Conservation (phyloP, 2,888 invertebrate species). For the Selenia dentaria region DNA sequence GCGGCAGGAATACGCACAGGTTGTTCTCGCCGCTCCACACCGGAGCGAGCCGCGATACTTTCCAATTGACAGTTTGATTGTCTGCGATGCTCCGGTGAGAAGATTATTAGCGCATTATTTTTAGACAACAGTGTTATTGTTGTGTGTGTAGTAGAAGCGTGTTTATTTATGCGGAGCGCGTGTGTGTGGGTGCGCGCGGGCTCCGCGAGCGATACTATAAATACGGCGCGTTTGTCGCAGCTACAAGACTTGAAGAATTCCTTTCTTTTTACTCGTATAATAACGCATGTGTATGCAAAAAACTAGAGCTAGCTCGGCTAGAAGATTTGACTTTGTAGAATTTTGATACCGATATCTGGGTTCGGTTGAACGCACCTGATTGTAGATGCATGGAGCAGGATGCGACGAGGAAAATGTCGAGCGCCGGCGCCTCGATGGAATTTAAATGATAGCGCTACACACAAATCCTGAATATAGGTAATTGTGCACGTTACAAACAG, state of each 20-base stretch:
- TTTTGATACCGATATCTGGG: no score
- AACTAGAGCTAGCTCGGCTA: no score
- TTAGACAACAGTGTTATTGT: slow-evolving; percentile 49
- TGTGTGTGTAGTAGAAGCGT: slow-evolving; percentile 37
- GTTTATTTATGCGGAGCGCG: slow-evolving; percentile 32
- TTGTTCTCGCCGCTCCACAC: not conserved
- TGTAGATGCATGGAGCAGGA: no score
- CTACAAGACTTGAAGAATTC: slow-evolving; percentile 8
- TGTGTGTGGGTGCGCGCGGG: slow-evolving; percentile 87
- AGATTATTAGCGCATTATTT: slow-evolving; percentile 52
- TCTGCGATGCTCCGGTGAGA: slow-evolving; percentile 36
- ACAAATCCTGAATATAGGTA: no score
- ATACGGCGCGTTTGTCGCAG: slow-evolving; percentile 28
- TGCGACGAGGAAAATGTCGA: no score
- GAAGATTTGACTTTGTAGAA: no score
- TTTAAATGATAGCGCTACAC: no score
- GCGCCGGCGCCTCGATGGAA: no score
- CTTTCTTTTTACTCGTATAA: slow-evolving; percentile 8
- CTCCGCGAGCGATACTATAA: slow-evolving; percentile 81
- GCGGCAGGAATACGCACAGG: not conserved
- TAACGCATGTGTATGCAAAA: slow-evolving; percentile 5
- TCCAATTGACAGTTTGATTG: slow-evolving; percentile 19
- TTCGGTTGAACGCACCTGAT: no score
- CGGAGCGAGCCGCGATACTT: slow-evolving; percentile 3
- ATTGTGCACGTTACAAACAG: no score